phyloP scores from a whole-genome alignment of 2,797 vertebrate genomes.

The Phrynocephalus vlangalii region DNA sequence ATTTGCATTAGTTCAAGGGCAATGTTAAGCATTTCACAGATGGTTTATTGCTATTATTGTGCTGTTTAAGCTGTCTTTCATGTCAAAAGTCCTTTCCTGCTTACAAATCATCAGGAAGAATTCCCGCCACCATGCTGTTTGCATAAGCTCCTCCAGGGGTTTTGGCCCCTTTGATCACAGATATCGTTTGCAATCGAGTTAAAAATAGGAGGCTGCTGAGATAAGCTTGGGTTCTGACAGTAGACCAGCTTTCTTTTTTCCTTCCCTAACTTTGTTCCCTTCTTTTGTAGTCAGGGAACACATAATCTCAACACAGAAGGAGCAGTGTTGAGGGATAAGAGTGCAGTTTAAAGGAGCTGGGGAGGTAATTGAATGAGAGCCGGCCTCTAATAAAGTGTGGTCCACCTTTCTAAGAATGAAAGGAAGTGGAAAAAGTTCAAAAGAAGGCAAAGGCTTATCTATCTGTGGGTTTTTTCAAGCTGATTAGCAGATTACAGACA shows the following conservation, averaged over 20 bases:
- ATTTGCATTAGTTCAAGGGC: constrained; percentile 88
- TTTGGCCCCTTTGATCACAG: constrained; percentile 87
- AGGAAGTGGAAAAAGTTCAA: background rate
- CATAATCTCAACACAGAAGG: constrained; percentile 67
- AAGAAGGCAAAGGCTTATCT: background rate
- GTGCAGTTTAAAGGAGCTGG: constrained; percentile 48
- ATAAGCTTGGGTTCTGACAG: constrained; percentile 78
- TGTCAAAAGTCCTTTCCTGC: constrained; percentile 94
- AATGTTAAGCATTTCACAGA: constrained; percentile 89
- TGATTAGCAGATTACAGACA: constrained; percentile 2
- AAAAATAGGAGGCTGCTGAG: constrained; percentile 80
- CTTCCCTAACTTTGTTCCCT: constrained; percentile 74
- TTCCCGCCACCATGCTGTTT: constrained; percentile 82
- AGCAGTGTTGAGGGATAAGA: constrained; percentile 62
- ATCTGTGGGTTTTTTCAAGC: background rate
- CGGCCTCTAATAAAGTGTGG: background rate
- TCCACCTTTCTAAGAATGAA: background rate
- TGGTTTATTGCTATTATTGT: constrained; percentile 88
- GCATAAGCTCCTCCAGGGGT: constrained; percentile 85
- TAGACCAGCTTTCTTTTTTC: constrained; percentile 70
- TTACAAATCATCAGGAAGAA: constrained; percentile 89
- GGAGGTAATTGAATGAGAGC: constrained; percentile 40
- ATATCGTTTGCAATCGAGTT: constrained; percentile 86
- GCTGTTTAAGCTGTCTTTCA: constrained; percentile 90
- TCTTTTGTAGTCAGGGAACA: constrained; percentile 80